Evolutionary conservation across 1,140 invertebrate genomes (phyloP), one percentile per base, ranked within the genome.

Genomic region (Cataglyphis hispanica): DNA sequence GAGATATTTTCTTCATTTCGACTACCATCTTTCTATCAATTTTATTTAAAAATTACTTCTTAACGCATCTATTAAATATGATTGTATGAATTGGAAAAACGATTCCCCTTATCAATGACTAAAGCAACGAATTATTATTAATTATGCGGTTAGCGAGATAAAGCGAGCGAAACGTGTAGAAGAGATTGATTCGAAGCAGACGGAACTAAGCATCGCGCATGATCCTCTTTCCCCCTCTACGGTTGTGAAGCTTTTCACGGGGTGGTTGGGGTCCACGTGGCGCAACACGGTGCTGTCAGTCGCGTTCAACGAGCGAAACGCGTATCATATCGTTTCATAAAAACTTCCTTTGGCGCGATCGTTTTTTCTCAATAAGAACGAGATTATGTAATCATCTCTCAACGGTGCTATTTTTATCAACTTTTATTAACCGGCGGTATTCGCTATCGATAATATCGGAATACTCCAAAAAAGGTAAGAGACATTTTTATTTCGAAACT

Each of bases 251-350:
- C 11, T 85, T 66, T 84, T 58, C 83, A 87, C 46, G 84, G 90
- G 91, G 88, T 91, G 84, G 90, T 86, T 87, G 88, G 84, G 72
- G 86, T 75, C 92, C 92, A 93, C 92, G 92, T 93, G 92, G 92
- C 84, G 90, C 90, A 92, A 92, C 92, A 92, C 91, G 91, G 92
- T 90, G 90, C 88, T 92, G 91, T 93, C 92, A 93, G 92, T 93
- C 91, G 92, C 88, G 85, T 90, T 72, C 86, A 56, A 91, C 91
- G 87, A 92, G 91, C 85, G 91, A 87, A 78, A 74, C 92, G 91
- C 64, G 90, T 87, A 64, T 89, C 87, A 86, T 19, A 50, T 50
- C 86, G 74, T 87, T 43, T 69, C 86, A 72, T 37, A 6, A 27
- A 2, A 25, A 40, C 0, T 37, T 34, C 27, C 46, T 61, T 34